Evolutionary conservation across 1,140 invertebrate genomes (phyloP).

Genomic region (Nebria ingens): DNA sequence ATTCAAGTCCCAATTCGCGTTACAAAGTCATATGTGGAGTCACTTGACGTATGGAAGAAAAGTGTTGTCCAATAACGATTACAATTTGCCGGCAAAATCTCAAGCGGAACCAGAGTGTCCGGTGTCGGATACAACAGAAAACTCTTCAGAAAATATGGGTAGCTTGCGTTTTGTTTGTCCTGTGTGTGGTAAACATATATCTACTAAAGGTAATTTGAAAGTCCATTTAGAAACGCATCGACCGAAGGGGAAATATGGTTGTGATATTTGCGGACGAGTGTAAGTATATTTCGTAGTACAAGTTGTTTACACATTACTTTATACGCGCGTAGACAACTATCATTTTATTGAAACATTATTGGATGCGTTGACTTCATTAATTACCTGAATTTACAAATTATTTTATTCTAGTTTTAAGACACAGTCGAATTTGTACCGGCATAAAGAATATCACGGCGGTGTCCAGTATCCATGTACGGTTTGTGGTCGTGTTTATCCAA

Average conservation of each 20-base stretch:
- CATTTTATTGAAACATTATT: neutral
- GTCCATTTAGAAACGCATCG: conserved; percentile 53
- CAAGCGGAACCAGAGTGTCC: neutral
- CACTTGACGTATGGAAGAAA: conserved; percentile 32
- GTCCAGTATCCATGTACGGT: conserved; percentile 54
- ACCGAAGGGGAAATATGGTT: conserved; percentile 50
- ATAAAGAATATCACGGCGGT: conserved; percentile 54
- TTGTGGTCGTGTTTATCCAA: conserved; percentile 58
- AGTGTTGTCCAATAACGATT: conserved; percentile 17
- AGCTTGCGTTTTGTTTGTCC: conserved; percentile 37
- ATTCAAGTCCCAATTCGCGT: conserved; percentile 40
- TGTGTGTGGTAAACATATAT: conserved; percentile 50
- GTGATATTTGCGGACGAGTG: conserved; percentile 58
- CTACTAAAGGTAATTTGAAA: conserved; percentile 51
- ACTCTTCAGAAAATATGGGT: conserved; percentile 17
- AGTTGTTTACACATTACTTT: neutral
- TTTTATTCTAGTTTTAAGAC: conserved; percentile 51
- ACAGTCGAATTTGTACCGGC: conserved; percentile 51
- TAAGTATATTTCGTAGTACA: conserved; percentile 36
- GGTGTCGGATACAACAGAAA: conserved; percentile 10
- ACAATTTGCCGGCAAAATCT: conserved; percentile 12
- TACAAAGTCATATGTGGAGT: conserved; percentile 47
- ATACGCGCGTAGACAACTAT: no score
- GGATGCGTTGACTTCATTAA: neutral
- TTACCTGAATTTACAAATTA: neutral